Evolutionary conservation across 2,888 invertebrate species (phyloP).

Genomic region (Sericinus montela): DNA sequence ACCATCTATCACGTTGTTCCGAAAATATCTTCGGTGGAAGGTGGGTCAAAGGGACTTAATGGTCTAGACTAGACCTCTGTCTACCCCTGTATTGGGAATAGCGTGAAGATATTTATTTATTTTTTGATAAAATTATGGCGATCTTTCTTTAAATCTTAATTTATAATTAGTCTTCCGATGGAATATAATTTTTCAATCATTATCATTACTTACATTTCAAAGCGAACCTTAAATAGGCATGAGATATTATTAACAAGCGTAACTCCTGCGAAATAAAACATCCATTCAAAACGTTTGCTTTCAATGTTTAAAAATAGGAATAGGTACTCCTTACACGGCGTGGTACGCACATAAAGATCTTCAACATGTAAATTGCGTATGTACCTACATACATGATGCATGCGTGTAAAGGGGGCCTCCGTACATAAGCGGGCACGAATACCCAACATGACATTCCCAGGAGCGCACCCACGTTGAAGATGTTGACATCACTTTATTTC

Average conservation of each 20-base stretch:
- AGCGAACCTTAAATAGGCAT: neutral
- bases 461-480: neutral
- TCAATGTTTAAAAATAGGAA: neutral
- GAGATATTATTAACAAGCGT: neutral
- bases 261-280: neutral
- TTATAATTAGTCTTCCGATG: too few species aligned
- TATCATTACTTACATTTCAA: neutral
- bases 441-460: neutral
- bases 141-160: too few species aligned
- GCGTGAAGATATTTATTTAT: too few species aligned
- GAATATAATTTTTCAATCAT: too few species aligned
- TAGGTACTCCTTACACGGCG: neutral
- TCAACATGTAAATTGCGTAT: slow-evolving; percentile 1
- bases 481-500: slow-evolving; percentile 4
- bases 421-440: neutral
- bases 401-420: neutral
- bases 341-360: slow-evolving; percentile 1
- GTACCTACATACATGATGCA: neutral
- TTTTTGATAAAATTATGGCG: too few species aligned
- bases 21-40: too few species aligned
- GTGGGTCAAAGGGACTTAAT: too few species aligned
- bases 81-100: too few species aligned
- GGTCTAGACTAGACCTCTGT: too few species aligned
- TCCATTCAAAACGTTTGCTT: slow-evolving; percentile 1
- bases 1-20: too few species aligned